These are phyloP conservation scores for Peromyscus maniculatus DNA, from an alignment of 2,113 vertebrate genomes.

Conservation along the genomic window DNA sequence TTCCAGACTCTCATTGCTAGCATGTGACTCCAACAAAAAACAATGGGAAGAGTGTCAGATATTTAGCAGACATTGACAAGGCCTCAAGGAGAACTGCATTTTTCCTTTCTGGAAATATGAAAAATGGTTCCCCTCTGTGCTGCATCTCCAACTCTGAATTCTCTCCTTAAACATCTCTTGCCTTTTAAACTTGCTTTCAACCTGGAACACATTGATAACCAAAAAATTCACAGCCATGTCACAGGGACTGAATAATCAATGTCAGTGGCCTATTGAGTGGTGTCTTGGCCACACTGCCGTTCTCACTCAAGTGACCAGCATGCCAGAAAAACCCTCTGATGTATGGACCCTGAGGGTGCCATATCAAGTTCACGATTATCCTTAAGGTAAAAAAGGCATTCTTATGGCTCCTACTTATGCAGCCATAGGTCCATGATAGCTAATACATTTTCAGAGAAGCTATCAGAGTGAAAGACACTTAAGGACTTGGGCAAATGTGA, in stretches of 20 bases:
- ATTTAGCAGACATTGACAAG: background rate
- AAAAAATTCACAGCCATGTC: background rate
- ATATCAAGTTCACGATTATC: background rate
- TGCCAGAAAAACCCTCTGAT: background rate
- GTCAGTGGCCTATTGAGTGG: background rate
- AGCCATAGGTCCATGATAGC: background rate
- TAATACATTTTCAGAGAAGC: background rate
- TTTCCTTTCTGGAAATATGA: background rate
- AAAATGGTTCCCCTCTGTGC: background rate
- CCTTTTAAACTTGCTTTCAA: background rate
- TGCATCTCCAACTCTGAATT: background rate
- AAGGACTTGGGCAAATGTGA: background rate
- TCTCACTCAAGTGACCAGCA: too few species aligned
- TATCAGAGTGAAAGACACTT: background rate
- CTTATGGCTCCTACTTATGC: background rate
- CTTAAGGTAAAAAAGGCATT: background rate
- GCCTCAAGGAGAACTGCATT: background rate
- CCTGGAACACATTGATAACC: background rate
- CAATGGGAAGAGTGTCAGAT: background rate
- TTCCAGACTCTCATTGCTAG: background rate
- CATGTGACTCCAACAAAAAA: background rate
- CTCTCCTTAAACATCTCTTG: background rate
- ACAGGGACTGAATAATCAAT: background rate
- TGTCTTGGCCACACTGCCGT: background rate
- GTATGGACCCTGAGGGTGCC: rapidly evolving